Conservation (phyloP, 2,113 vertebrate species). For the Heterotis niloticus region DNA sequence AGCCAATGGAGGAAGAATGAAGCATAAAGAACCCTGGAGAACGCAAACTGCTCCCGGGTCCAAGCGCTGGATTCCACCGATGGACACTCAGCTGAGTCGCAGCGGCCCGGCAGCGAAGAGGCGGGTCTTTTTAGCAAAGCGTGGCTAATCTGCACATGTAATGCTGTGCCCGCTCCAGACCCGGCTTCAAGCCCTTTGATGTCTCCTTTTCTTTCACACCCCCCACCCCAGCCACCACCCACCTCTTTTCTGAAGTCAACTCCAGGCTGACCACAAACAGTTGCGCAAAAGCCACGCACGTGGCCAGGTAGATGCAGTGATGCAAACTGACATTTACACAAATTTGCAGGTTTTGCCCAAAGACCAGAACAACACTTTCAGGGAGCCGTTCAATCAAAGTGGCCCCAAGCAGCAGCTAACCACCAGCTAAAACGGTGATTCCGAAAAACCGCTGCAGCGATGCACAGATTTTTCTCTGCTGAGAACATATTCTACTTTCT, state of each 20-base stretch:
- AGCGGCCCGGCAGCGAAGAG: conserved; percentile 14
- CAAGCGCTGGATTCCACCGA: neutral
- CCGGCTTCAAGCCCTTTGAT: conserved; percentile 12
- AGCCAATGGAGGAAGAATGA: neutral
- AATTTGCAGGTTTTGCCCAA: no score
- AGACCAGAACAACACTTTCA: no score
- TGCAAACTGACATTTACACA: no score
- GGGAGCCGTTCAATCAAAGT: no score
- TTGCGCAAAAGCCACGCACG: neutral
- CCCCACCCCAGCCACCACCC: neutral
- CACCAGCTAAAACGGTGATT: no score
- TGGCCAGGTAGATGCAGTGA: neutral
- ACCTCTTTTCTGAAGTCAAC: conserved; percentile 7
- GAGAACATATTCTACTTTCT: no score
- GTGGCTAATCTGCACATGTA: conserved; percentile 21
- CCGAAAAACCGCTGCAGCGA: no score
- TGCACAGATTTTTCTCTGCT: no score
- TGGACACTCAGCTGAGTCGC: conserved; percentile 5
- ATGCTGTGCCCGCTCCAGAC: neutral
- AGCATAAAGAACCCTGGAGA: neutral
- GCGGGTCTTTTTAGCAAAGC: conserved; percentile 28
- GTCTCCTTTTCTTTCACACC: conserved; percentile 8
- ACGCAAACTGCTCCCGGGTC: neutral
- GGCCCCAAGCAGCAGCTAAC: no score
- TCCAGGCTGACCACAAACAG: neutral